These are phyloP conservation scores for Ophiodon elongatus DNA, from an alignment of 2,113 vertebrate genomes.

Conservation along the genomic window DNA sequence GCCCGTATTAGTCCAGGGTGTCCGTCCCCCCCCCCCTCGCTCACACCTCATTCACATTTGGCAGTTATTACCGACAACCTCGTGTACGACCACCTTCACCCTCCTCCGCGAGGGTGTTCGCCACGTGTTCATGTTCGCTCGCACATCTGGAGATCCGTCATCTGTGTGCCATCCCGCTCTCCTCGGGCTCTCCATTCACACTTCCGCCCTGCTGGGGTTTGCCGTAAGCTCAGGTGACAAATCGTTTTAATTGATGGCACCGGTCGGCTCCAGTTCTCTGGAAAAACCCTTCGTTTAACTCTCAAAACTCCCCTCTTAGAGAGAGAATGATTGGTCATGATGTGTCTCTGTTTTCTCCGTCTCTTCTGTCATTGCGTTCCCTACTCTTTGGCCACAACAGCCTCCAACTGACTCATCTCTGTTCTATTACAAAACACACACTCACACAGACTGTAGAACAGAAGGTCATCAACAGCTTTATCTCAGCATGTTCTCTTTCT, in stretches of 20 bases:
- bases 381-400: conserved; percentile 40
- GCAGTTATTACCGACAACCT: conserved; percentile 21
- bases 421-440: conserved; percentile 35
- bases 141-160: conserved; percentile 53
- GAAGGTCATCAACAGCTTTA: conserved; percentile 35
- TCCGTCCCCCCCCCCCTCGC: conserved; percentile 8
- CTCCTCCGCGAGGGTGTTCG: background rate
- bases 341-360: conserved; percentile 2
- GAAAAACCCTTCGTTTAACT: conserved; percentile 22
- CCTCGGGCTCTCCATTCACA: conserved; percentile 50
- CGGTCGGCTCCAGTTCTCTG: conserved; percentile 29
- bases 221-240: conserved; percentile 50
- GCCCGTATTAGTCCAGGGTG: conserved; percentile 16
- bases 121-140: background rate
- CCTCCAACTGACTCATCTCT: conserved; percentile 62
- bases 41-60: conserved; percentile 33
- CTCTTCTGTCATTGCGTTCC: conserved; percentile 26
- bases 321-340: conserved; percentile 25
- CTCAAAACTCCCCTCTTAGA: conserved; percentile 30
- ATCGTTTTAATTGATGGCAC: conserved; percentile 30
- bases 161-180: conserved; percentile 60
- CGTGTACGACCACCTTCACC: conserved; percentile 1
- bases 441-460: conserved; percentile 29
- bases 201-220: background rate
- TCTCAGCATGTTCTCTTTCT: conserved; percentile 57